Evolutionary conservation across 1,140 invertebrate species (phyloP), one percentile per base, ranked within the genome.

Genomic region (Drosophila kurseongensis): DNA sequence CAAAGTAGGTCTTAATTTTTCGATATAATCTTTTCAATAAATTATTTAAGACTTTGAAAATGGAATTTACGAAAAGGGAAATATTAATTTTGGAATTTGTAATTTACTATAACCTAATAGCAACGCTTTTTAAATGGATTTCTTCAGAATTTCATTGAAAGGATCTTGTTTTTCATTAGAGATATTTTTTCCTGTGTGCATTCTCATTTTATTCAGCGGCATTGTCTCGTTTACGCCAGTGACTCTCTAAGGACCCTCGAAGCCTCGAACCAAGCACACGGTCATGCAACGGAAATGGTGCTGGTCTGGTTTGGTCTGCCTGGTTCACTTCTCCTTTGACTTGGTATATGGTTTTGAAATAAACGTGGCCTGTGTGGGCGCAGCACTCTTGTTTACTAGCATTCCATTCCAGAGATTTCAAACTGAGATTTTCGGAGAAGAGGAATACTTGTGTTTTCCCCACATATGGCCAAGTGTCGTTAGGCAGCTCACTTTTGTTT

Each of bases 141-240:
- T 23, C 23, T 8, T 32, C 8, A 2, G 5, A 7, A 32, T 32
- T 8, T 8, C 29, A 32, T 32, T 32, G 1, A 6, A 2, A 42
- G 3, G 5, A 42, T 42, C 4, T 42, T 10, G 9, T 0, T 10
- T 44, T 32, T 32, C 7, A 7, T n/a, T 16, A 6, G 2, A 13
- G 8, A 5, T 48, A 55, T 58, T 71, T 68, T 68, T 29, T 55
- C 16, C 35, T 5, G 38, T 23, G 27, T 71, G 36, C 18, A 32
- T 41, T 36, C 8, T 5, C 27, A 9, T 56, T 48, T 42, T 29
- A 47, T 69, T 41, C 36, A 41, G 0, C 50, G 23, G 62, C 72
- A 86, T 86, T 86, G 83, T 86, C 75, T 83, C 72, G 75, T 88
- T 88, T 86, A 86, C 79, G 83, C 75, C 83, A 68, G 62, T 51